Evolutionary conservation across 2,113 vertebrate species (phyloP).

Genomic region (Melanotaenia duboulayi): DNA sequence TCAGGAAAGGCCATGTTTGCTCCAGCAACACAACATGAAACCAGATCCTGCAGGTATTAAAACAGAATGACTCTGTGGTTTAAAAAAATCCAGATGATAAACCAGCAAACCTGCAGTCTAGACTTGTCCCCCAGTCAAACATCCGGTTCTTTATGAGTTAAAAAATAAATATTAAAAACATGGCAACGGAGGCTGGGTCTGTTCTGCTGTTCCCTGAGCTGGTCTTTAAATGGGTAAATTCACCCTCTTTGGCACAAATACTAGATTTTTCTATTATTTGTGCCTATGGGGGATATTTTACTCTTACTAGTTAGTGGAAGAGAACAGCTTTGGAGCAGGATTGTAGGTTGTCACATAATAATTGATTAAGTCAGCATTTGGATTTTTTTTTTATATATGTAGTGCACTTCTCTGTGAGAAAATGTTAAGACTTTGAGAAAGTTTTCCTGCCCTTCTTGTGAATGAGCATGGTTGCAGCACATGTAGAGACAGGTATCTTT

Average conservation of each 20-base stretch:
- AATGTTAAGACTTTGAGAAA: slow-evolving; percentile 24
- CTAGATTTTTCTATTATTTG: too few species aligned
- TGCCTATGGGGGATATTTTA: too few species aligned
- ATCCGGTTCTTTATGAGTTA: background rate
- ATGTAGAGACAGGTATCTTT: slow-evolving; percentile 52
- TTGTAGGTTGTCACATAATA: background rate
- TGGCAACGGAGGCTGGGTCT: too few species aligned
- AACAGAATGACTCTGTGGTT: background rate
- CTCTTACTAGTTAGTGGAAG: too few species aligned
- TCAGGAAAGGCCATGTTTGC: background rate
- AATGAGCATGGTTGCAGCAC: slow-evolving; percentile 22
- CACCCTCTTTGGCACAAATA: too few species aligned
- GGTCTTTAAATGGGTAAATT: too few species aligned
- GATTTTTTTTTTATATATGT: background rate
- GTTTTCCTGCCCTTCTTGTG: slow-evolving; percentile 24
- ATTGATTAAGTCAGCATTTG: background rate
- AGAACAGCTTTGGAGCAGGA: background rate
- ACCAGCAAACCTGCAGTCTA: background rate
- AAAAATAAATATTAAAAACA: too few species aligned
- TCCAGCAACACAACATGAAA: background rate
- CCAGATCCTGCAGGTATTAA: background rate
- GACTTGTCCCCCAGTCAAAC: background rate
- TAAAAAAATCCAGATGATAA: slow-evolving; percentile 2
- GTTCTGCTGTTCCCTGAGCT: too few species aligned
- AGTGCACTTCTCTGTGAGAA: background rate